Percentiles rank a stretch among this genome's conserved stretches.
phyloP scores from a whole-genome alignment of 2,888 invertebrate species.

The Cheilosia variabilis region DNA sequence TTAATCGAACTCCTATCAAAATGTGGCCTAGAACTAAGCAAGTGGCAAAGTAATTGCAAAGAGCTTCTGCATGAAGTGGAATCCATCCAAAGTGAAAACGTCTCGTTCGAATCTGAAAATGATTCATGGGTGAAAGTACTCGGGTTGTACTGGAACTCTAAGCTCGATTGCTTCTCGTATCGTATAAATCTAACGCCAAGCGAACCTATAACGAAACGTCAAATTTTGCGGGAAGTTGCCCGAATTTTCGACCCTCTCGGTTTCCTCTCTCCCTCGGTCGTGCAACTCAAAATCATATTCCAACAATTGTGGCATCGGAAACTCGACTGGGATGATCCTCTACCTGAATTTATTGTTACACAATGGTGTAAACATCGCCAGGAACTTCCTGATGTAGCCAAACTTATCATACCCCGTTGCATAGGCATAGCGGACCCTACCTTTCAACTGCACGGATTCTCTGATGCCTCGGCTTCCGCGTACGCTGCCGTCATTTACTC shows the following conservation, averaged over 20 bases:
- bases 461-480: conserved; percentile 44
- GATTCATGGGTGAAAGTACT: conserved; percentile 54
- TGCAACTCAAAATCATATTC: conserved; percentile 66
- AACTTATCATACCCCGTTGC: conserved; percentile 27
- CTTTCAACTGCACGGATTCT: conserved; percentile 46
- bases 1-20: conserved; percentile 29
- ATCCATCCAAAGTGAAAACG: background rate
- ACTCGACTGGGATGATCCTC: conserved; percentile 53
- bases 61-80: conserved; percentile 60
- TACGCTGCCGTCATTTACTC: conserved; percentile 6
- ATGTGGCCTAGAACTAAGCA: conserved; percentile 45
- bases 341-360: conserved; percentile 15
- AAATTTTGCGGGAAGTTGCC: conserved; percentile 33
- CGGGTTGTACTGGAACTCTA: conserved; percentile 64
- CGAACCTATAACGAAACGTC: conserved; percentile 25
- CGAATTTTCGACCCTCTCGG: conserved; percentile 68
- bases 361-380: no score
- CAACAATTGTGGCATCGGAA: conserved; percentile 10
- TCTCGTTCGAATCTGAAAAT: background rate
- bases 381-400: conserved; percentile 10
- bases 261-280: conserved; percentile 59
- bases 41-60: conserved; percentile 27
- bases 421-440: conserved; percentile 6
- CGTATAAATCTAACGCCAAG: background rate
- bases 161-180: background rate